Evolutionary conservation across 2,113 vertebrate genomes (phyloP), one percentile per base, ranked within the genome.

Genomic region (Engraulis encrasicolus): DNA sequence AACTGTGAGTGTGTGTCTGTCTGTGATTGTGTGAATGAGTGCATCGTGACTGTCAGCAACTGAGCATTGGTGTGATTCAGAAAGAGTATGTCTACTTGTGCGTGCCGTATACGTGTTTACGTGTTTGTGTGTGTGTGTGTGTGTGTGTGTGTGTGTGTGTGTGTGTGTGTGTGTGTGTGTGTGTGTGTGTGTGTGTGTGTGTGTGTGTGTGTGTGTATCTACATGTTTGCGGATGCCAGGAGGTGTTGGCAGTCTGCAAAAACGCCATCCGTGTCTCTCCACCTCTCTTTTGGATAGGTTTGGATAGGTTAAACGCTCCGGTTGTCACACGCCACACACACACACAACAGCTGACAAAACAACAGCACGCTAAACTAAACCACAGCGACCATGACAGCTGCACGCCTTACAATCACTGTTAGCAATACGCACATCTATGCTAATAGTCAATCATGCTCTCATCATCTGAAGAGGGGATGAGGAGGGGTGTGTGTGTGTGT

Each of bases 381-480:
- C 78, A 58, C 84, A 45, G n/a, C n/a, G 50, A 85, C 85, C 83
- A 87, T 89, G 83, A 85, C 81, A 71, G 52, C 84, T 34, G 12
- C 66, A 81, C 40, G 71, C 81, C 82, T 87, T 84, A 71, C 81
- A 54, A 84, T 78, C 78, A 78, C 58, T 74, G 84, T 82, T 80
- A 5, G 81, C 27, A 50, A 38, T 80, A 78, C 52, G 19, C 82
- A 17, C 31, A n/a, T n/a, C n/a, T 50, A 58, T 50, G 74, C 79
- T 80, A 82, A 83, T 80, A 85, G 82, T 85, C 79, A 71, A 89
- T 89, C 66, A 82, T 84, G 78, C 78, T 82, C 78, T 81, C 81
- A 83, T 82, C 85, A 81, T 74, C 49, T 20, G 54, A 31, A 50
- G 40, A 45, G 3, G 40, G 40, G 40, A 5, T 45, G 40, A 3